phyloP scores from a whole-genome alignment of 2,797 vertebrate genomes.

The Squalus acanthias region DNA sequence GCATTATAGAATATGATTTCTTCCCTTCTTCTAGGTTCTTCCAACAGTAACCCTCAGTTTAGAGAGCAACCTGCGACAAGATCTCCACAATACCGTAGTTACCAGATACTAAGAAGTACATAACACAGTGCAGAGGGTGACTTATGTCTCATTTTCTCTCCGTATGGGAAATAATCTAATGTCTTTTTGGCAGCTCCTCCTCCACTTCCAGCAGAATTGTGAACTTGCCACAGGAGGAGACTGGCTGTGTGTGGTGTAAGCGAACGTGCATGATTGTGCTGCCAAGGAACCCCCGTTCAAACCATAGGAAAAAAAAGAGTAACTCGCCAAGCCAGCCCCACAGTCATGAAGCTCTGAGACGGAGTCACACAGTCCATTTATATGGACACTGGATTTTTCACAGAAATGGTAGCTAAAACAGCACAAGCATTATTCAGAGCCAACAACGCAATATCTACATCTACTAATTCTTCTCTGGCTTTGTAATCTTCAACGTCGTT shows the following conservation, averaged over 20 bases:
- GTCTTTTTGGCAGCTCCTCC: not conserved
- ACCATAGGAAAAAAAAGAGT: not conserved
- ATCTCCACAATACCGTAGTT: not conserved
- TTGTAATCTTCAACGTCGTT: not conserved
- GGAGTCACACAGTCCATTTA: not conserved
- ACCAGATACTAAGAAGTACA: not conserved
- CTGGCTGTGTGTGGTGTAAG: not conserved
- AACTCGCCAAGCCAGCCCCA: not conserved
- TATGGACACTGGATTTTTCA: not conserved
- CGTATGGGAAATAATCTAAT: not conserved
- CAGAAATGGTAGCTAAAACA: not conserved
- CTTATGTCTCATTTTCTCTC: not conserved
- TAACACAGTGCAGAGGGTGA: not conserved
- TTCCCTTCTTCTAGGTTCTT: not conserved
- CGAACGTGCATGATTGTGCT: not conserved
- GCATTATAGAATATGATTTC: not conserved
- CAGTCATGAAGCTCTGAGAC: not conserved
- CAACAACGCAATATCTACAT: not conserved
- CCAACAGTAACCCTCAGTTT: not conserved
- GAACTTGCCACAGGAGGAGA: not conserved
- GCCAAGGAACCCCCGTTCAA: not conserved
- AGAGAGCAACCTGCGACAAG: not conserved
- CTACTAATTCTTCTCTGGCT: not conserved
- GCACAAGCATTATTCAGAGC: not conserved
- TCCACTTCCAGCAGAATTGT: not conserved